These are phyloP conservation scores for Tiphia femorata DNA, from an alignment of 2,888 invertebrate species.

Conservation along the genomic window DNA sequence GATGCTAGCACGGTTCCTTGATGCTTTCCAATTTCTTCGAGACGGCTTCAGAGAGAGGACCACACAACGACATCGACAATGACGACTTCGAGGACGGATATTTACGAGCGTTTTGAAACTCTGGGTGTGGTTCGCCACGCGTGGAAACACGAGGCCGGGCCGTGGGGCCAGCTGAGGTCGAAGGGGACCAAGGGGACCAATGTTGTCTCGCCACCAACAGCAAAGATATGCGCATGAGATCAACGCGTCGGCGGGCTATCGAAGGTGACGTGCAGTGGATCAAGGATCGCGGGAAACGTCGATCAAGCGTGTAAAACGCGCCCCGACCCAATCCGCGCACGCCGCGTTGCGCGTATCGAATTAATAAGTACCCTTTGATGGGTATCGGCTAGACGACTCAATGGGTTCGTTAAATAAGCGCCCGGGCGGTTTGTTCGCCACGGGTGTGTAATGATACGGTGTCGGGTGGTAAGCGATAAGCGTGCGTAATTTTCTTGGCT, in stretches of 20 bases:
- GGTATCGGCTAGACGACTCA: no score
- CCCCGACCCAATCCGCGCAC: no score
- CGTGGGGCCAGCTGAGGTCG: conserved; percentile 13
- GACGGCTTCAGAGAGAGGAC: conserved; percentile 30
- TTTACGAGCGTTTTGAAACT: conserved; percentile 58
- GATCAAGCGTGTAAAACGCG: not conserved
- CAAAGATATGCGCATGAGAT: conserved; percentile 44
- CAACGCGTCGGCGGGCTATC: conserved; percentile 30
- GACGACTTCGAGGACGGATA: conserved; percentile 39
- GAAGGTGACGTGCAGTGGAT: conserved; percentile 35
- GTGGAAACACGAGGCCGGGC: conserved; percentile 35
- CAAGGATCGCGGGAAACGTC: conserved; percentile 15
- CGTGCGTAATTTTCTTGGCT: no score
- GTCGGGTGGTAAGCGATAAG: no score
- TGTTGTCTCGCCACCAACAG: conserved; percentile 18
- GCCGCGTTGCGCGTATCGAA: no score
- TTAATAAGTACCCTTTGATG: no score
- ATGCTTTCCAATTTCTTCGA: conserved; percentile 44
- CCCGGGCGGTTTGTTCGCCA: no score
- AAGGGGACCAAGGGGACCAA: conserved; percentile 3
- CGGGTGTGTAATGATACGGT: no score
- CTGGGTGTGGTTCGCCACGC: conserved; percentile 55
- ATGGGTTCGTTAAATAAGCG: no score
- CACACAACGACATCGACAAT: not conserved
- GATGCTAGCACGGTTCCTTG: no score